Evolutionary conservation across 2,888 invertebrate species (phyloP), one percentile per base, ranked within the genome.

Genomic region (Tetranychus truncatus): DNA sequence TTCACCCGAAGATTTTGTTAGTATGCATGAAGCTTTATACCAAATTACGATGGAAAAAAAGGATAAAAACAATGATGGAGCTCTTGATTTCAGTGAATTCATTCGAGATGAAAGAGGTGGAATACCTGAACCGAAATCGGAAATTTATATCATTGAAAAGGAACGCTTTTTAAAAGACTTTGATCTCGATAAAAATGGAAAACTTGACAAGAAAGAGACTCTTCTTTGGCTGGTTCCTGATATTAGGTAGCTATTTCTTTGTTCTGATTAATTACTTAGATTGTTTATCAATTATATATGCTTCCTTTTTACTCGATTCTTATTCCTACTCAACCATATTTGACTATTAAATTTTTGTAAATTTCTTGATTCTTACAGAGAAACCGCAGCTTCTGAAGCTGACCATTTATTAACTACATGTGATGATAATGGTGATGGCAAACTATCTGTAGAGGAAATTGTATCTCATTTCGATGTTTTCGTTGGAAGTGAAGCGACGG

Each of bases 401-500:
- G 88, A 89, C 75, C 95, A 96, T 84, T 84, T 96, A 78, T 90
- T 96, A 84, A 89, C 88, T 5, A 85, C 89, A 1, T 88, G 92
- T 1, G 95, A 95, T 83, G 90, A 91, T 79, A 88, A 95, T 83
- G 88, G 89, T 81, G 91, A 95, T 82, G 88, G 89, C 80, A 82
- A 88, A 77, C 84, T 95, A 66, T 88, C 89, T 1, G 91, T 88
- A 83, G 85, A 87, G 1, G 95, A 95, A 85, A 87, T 95, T 72
- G 83, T 93, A 0, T 86, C 87, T 1, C 91, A 93, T 81, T 89
- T 94, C 82, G 89, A 91, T 78, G 87, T 88, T 74, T 95, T 95
- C 85, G 95, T 95, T 6, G 94, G 95, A 74, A 92, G 92, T 81
- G 93, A 95, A 84, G 92, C 89, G 7, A 91, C 92, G 0, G 91